A percentile compares a stretch with the other conserved stretches of the same genome.
Evolutionary conservation across 2,888 invertebrate genomes (phyloP).

Genomic region (Acanthosoma haemorrhoidale): DNA sequence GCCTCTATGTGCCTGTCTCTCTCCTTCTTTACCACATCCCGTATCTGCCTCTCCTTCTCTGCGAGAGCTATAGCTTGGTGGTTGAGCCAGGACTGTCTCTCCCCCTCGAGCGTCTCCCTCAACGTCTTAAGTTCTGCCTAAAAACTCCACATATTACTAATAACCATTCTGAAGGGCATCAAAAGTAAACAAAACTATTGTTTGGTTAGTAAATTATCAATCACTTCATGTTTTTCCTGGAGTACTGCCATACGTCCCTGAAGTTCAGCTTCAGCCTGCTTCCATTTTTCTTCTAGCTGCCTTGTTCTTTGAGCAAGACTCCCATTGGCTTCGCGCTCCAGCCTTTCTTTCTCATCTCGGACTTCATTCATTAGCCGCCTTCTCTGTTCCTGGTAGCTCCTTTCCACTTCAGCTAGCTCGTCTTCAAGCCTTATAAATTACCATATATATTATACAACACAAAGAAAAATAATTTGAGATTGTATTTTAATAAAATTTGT

Average conservation of each 20-base stretch:
- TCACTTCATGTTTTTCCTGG: slow-evolving; percentile 36
- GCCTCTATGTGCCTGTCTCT: slow-evolving; percentile 73
- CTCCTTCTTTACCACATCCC: slow-evolving; percentile 65
- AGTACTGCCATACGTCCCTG: slow-evolving; percentile 35
- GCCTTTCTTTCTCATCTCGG: slow-evolving; percentile 48
- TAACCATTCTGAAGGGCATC: not conserved
- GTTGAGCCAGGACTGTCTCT: slow-evolving; percentile 61
- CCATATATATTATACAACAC: too few relatives aligned
- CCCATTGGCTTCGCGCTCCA: slow-evolving; percentile 43
- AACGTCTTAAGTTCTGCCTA: slow-evolving; percentile 52
- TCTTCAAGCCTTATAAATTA: slow-evolving; percentile 49
- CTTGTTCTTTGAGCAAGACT: slow-evolving; percentile 41
- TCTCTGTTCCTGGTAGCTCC: slow-evolving; percentile 53
- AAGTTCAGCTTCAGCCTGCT: slow-evolving; percentile 38
- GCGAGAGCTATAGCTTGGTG: slow-evolving; percentile 57
- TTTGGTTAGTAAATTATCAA: not conserved
- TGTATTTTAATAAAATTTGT: too few relatives aligned
- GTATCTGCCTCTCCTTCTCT: slow-evolving; percentile 62
- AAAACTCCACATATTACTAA: not conserved
- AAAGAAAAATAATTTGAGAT: too few relatives aligned
- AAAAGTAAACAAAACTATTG: not conserved
- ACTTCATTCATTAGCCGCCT: slow-evolving; percentile 51
- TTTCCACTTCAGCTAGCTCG: slow-evolving; percentile 53
- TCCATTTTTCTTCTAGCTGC: slow-evolving; percentile 41
- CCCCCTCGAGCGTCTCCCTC: slow-evolving; percentile 56